Evolutionary conservation across 1,140 invertebrate genomes (phyloP), one percentile per base, ranked within the genome.

Genomic region (Drosophila persimilis): DNA sequence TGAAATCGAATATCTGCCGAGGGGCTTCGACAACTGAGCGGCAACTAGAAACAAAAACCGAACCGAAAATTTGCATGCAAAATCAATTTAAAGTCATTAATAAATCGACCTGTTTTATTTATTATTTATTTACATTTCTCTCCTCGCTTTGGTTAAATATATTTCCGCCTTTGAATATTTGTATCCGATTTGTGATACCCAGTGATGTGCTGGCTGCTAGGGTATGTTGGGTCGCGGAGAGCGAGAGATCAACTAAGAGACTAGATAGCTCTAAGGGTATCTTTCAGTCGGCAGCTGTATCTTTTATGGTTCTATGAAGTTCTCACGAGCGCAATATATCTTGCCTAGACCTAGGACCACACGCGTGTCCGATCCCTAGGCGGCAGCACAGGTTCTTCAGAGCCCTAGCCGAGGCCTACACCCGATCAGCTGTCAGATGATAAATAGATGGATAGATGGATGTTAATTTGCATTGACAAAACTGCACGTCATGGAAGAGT

Each of bases 51-150:
- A 61, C 63, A 55, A 56, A 72, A 69, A 50, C 56, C 52, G 46
- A 79, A 9, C 8, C 60, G 15, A 39, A 48, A 56, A 85, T 85
- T 85, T 74, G 80, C 80, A 85, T 85, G 81, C 56, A 65, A 77
- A 86, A 74, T 81, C 80, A 39, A 77, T 85, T 88, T 70, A 55
- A 66, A 71, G 83, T 75, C 81, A 85, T 85, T 81, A 85, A 77
- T 81, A 85, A 85, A 85, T 81, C 65, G 83, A 85, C 83, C 83
- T 81, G 81, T 81, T 85, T 88, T 88, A 77, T 84, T 77, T 74
- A 67, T 73, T 74, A 67, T 79, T 71, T 84, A 80, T 84, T 79
- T 84, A 78, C 72, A 66, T 83, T 73, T 79, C 59, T 46, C 15
- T 59, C 54, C 26, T 26, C 60, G 64, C 46, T 53, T 52, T 35